A percentile compares a stretch with the other conserved stretches of the same genome.
Evolutionary conservation across 2,888 invertebrate species (phyloP).

Genomic region (Apodemia duryi): DNA sequence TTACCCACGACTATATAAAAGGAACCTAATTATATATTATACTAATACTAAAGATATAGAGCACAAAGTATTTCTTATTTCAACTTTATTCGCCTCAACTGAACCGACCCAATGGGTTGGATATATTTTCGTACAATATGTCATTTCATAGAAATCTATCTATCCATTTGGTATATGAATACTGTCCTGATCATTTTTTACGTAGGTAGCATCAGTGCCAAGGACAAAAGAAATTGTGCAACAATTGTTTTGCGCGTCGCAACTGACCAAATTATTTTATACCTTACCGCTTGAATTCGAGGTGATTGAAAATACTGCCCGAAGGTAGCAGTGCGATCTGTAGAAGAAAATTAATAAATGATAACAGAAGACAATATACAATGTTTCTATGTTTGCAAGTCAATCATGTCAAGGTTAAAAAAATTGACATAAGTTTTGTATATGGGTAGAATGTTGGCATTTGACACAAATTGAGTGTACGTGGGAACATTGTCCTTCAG

Average conservation of each 20-base stretch:
- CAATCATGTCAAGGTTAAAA: too few species aligned
- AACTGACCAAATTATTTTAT: conserved; percentile 3
- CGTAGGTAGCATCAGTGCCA: conserved; percentile 16
- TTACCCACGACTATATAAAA: neutral
- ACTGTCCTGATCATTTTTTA: conserved; percentile 57
- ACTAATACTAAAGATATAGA: neutral
- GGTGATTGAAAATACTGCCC: conserved; percentile 12
- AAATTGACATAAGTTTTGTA: too few species aligned
- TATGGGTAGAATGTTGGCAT: too few species aligned
- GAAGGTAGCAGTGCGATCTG: neutral
- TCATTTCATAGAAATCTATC: conserved; percentile 51
- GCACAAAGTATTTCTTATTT: neutral
- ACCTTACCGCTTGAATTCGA: conserved; percentile 14
- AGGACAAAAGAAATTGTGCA: conserved; percentile 18
- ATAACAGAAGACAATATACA: neutral
- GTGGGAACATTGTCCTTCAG: too few species aligned
- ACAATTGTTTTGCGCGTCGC: conserved; percentile 17
- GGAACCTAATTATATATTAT: neutral
- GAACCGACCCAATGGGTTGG: conserved; percentile 12
- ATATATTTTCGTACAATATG: conserved; percentile 34
- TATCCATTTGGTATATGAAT: conserved; percentile 71
- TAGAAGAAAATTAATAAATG: neutral
- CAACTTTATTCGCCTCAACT: conserved; percentile 17
- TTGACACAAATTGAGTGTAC: too few species aligned
- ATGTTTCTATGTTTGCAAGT: too few species aligned